Base-by-base conservation (phyloP, 2,113 vertebrate genomes). In the Elanoides forficatus region DNA sequence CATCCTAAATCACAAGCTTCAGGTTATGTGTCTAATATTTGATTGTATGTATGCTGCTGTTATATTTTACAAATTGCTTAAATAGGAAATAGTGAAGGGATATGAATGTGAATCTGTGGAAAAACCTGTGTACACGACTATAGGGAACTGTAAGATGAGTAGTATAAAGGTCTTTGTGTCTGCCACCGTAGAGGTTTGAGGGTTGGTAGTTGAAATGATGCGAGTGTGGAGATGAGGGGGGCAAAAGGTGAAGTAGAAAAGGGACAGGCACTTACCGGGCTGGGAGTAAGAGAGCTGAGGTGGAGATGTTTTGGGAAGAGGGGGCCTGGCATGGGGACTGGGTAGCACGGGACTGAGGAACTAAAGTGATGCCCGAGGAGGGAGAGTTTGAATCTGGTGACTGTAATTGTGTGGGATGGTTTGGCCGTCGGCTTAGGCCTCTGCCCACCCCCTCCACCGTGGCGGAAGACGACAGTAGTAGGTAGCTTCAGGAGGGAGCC, bases 141-240 rank as follows among this genome's bases (percentile, higher is more conserved):
- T 30, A 10, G 17, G 20, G 55, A 70, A 10, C 34, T 73, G 32
- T 45, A 47, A 81, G 10, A n/a, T 40, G 56, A 34, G 6, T 10
- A 5, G 17, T 26, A 29, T 50, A 34, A 73, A n/a, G 21, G n/a
- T 29, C 21, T 83, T 75, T 59, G 19, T 74, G 36, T 66, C 38
- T 1, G 1, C n/a, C 59, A 0, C 40, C 9, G 3, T 16, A 38
- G n/a, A 58, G 25, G 3, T 15, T 16, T 30, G 27, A 63, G 45
- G 12, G n/a, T 6, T 62, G 20, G 17, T 43, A 79, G 55, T 18
- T 79, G 45, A 71, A 78, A 40, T 20, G 8, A 38, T 16, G 1
- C 0, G 2, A 11, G 10, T 9, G 22, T 90, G 70, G 50, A 48
- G 36, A 23, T 26, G 7, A 56, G 36, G 36, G 36, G 45, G 10